A percentile compares a stretch with the other conserved stretches of the same genome.
Conservation (phyloP, 1,140 invertebrate genomes). For the Panagrolaimus sp. region DNA sequence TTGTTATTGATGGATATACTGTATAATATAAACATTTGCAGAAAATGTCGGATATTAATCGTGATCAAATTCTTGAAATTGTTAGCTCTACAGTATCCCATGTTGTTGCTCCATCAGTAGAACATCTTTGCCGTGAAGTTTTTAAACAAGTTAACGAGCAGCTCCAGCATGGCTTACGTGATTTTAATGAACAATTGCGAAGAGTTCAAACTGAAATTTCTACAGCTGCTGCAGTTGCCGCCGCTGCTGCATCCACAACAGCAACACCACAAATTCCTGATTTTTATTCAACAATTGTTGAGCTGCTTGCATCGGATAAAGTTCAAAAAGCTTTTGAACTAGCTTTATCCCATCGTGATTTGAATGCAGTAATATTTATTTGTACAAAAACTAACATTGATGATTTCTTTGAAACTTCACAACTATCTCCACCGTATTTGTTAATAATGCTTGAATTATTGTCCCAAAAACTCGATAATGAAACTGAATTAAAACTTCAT, state of each 20-base stretch:
- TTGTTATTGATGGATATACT: background rate
- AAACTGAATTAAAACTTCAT: background rate
- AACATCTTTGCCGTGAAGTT: background rate
- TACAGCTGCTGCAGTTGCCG: background rate
- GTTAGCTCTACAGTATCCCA: too few relatives aligned
- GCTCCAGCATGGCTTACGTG: background rate
- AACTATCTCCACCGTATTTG: background rate
- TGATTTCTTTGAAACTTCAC: background rate
- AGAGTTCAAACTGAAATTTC: background rate
- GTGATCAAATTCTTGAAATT: too few relatives aligned
- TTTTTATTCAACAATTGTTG: background rate
- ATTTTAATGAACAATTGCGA: background rate
- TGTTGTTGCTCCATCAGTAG: background rate
- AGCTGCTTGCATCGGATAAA: background rate
- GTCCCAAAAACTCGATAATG: background rate
- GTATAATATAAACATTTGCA: background rate
- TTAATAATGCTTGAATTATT: background rate
- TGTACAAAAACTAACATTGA: background rate
- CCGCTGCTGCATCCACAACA: too few relatives aligned
- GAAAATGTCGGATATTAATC: too few relatives aligned
- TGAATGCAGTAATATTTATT: background rate
- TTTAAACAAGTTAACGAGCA: background rate
- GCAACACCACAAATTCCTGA: background rate
- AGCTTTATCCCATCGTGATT: constrained; percentile 1
- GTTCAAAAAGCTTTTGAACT: constrained; percentile 1